Percentiles rank a stretch among this genome's conserved stretches.
These are phyloP conservation scores for Lasioglossum baleicum DNA, from an alignment of 1,140 invertebrate genomes.

Conservation along the genomic window DNA sequence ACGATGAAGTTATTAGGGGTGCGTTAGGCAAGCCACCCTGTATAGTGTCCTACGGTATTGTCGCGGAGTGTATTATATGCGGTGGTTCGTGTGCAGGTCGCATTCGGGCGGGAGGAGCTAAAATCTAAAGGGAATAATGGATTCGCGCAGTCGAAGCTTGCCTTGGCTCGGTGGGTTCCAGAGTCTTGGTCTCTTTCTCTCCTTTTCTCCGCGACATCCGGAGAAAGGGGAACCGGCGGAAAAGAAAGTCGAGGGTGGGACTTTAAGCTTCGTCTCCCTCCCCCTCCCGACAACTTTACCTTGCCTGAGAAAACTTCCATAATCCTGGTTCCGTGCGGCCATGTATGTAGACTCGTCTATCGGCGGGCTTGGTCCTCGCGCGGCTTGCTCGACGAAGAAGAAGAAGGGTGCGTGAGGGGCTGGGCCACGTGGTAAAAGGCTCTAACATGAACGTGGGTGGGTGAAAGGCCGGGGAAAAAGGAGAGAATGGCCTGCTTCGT, in stretches of 20 bases:
- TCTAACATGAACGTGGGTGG: constrained; percentile 8
- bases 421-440: constrained; percentile 38
- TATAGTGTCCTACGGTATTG: too few relatives aligned
- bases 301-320: constrained; percentile 61
- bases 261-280: constrained; percentile 56
- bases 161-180: constrained; percentile 12
- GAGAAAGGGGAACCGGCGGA: constrained; percentile 2
- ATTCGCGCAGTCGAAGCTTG: constrained; percentile 54
- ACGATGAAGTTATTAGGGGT: too few relatives aligned
- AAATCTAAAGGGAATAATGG: constrained; percentile 63
- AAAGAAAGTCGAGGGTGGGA: constrained; percentile 4
- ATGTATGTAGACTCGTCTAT: constrained; percentile 38
- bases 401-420: constrained; percentile 14
- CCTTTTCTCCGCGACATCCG: constrained; percentile 21
- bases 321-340: constrained; percentile 59
- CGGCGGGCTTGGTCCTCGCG: constrained; percentile 15
- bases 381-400: constrained; percentile 10
- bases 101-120: constrained; percentile 22
- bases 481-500: constrained; percentile 22
- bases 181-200: constrained; percentile 15
- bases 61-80: background rate
- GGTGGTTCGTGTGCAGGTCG: constrained; percentile 16
- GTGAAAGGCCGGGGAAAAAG: constrained; percentile 5
- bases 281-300: constrained; percentile 54
- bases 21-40: too few relatives aligned